Evolutionary conservation across 2,797 vertebrate species (phyloP), one percentile per base, ranked within the genome.

Genomic region (Acanthornis magna): DNA sequence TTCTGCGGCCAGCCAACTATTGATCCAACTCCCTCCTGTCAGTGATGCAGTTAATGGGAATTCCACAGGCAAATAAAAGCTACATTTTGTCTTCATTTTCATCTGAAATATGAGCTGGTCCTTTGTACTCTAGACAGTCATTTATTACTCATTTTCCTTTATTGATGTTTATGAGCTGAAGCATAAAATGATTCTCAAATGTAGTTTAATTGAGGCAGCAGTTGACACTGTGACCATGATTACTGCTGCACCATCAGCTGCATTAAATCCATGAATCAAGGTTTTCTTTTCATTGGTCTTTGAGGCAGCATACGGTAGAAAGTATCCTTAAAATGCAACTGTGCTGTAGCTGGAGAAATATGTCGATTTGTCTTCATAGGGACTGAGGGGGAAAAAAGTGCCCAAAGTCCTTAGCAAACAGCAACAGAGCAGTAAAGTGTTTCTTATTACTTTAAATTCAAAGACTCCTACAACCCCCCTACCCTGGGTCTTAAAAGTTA

Each of bases 51-150:
- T 98, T 98, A 98, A 98, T 98, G 98, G 98, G 98, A 98, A 98
- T 98, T 98, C 98, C 98, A 98, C 97, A 98, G 98, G 98, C 98
- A 98, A 98, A 98, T 98, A 98, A 98, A 98, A 98, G 98, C 98
- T 97, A 97, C 98, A 97, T 98, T 98, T 98, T 98, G 98, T 98
- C 98, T 98, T 98, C 98, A 98, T 98, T 98, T 98, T 98, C 98
- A 98, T 98, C 98, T 98, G 98, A 98, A 98, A 98, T 98, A 98
- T 98, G 98, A 98, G 98, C 98, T 98, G 98, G 97, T 98, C 98
- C 97, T 98, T 98, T 98, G 98, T 98, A 98, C 98, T 98, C 97
- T 94, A 97, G 98, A 98, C 98, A 98, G 98, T 98, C 98, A 98
- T 98, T 98, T 98, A 98, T 98, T 98, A 98, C 98, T 98, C 97